Percentiles rank a stretch among this genome's conserved stretches.
Conservation (phyloP, 2,888 invertebrate genomes). For the Autographa pulchrina region DNA sequence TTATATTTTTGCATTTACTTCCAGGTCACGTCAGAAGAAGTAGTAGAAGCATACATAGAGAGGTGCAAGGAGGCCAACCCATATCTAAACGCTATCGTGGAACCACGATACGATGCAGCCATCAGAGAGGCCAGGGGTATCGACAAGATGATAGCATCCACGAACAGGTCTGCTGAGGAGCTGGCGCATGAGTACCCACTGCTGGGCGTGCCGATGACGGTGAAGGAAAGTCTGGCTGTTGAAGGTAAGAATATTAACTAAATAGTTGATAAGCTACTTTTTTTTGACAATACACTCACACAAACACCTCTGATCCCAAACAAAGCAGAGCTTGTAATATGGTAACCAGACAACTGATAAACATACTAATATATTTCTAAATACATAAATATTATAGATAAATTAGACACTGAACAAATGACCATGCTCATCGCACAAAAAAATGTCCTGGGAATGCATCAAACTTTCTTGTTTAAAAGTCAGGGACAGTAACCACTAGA, state of each 20-base stretch:
- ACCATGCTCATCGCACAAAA: too few species aligned
- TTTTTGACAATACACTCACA: too few species aligned
- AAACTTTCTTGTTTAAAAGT: too few species aligned
- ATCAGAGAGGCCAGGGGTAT: slow-evolving; percentile 92
- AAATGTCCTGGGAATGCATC: too few species aligned
- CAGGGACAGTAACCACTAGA: too few species aligned
- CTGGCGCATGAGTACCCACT: slow-evolving; percentile 92
- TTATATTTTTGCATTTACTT: slow-evolving; percentile 63
- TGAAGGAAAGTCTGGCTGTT: slow-evolving; percentile 95
- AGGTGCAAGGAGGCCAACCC: slow-evolving; percentile 94
- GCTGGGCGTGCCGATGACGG: slow-evolving; percentile 95
- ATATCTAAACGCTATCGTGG: slow-evolving; percentile 94
- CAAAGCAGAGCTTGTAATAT: too few species aligned
- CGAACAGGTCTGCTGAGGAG: slow-evolving; percentile 88
- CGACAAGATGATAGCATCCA: slow-evolving; percentile 91
- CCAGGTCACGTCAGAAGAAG: slow-evolving; percentile 92
- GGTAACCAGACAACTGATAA: too few species aligned
- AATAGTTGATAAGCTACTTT: too few species aligned
- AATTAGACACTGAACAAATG: too few species aligned
- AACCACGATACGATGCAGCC: slow-evolving; percentile 93
- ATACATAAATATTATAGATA: too few species aligned
- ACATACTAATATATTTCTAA: too few species aligned
- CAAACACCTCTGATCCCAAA: too few species aligned
- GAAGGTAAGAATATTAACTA: slow-evolving; percentile 87
- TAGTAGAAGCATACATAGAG: slow-evolving; percentile 92